phyloP scores from a whole-genome alignment of 2,113 vertebrate genomes.

The Lagopus muta region DNA sequence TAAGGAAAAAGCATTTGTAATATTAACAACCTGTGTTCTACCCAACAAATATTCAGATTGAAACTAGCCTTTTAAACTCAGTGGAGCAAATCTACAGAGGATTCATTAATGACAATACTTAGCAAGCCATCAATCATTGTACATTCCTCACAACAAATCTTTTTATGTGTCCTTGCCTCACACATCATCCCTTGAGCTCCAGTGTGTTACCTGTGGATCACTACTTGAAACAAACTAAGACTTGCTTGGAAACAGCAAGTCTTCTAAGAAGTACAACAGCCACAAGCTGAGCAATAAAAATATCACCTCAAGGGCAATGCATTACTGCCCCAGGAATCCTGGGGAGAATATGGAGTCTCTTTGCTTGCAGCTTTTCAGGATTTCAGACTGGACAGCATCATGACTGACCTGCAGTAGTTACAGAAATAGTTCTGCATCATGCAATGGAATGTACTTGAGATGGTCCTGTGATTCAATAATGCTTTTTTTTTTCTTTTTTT shows the following conservation, averaged over 20 bases:
- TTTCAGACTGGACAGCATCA: background rate
- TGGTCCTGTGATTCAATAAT: background rate
- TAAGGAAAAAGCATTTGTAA: background rate
- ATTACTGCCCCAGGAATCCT: background rate
- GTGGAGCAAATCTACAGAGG: background rate
- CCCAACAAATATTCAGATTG: background rate
- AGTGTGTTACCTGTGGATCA: background rate
- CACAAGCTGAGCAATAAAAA: background rate
- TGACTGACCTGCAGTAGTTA: background rate
- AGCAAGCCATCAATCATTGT: background rate
- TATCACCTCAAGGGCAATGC: background rate
- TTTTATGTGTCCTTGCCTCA: background rate
- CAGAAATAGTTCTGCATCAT: background rate
- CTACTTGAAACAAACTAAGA: background rate
- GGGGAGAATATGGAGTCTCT: background rate
- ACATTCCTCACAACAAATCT: background rate
- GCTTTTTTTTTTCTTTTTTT: background rate
- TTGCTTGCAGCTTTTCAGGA: background rate
- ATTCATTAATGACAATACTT: background rate
- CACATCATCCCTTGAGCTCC: background rate
- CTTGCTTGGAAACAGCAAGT: background rate
- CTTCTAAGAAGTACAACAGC: background rate
- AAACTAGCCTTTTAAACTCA: background rate
- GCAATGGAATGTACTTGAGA: accelerated
- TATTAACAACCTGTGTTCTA: background rate